Evolutionary conservation across 2,888 invertebrate genomes (phyloP).

Genomic region (Holacanthella duospinosa): DNA sequence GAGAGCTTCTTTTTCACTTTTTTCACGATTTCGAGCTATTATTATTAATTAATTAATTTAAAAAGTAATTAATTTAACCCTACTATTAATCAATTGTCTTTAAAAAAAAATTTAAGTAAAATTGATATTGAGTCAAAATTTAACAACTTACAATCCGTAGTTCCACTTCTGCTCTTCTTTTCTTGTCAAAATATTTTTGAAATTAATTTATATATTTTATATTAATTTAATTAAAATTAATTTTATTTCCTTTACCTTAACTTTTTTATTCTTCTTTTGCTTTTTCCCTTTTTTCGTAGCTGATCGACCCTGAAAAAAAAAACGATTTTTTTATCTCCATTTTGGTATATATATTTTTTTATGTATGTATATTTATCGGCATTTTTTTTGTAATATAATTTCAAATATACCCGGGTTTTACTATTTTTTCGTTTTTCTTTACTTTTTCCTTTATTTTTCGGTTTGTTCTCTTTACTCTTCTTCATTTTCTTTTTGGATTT

Average conservation of each 20-base stretch:
- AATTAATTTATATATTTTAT: not conserved
- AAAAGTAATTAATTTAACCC: not conserved
- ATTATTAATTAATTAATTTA: not conserved
- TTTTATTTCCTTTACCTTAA: not conserved
- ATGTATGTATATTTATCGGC: too few relatives aligned
- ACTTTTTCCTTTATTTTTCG: too few relatives aligned
- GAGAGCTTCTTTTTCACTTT: not conserved
- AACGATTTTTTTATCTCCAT: too few relatives aligned
- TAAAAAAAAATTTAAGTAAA: not conserved
- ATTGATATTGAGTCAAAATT: not conserved
- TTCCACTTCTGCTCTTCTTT: not conserved
- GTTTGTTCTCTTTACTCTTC: not conserved
- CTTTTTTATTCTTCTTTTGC: not conserved
- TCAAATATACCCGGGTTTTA: not conserved
- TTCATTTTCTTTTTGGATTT: slow-evolving; percentile 17
- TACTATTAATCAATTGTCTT: not conserved
- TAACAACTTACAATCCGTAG: not conserved
- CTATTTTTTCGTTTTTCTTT: not conserved
- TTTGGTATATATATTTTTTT: too few relatives aligned
- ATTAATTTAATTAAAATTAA: not conserved
- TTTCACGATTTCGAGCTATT: not conserved
- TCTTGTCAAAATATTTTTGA: not conserved
- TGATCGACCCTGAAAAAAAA: not conserved
- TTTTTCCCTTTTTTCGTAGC: not conserved
- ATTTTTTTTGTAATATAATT: too few relatives aligned